A percentile compares a stretch with the other conserved stretches of the same genome.
Conservation (phyloP, 2,113 vertebrate species). For the Eurystomus gularis region DNA sequence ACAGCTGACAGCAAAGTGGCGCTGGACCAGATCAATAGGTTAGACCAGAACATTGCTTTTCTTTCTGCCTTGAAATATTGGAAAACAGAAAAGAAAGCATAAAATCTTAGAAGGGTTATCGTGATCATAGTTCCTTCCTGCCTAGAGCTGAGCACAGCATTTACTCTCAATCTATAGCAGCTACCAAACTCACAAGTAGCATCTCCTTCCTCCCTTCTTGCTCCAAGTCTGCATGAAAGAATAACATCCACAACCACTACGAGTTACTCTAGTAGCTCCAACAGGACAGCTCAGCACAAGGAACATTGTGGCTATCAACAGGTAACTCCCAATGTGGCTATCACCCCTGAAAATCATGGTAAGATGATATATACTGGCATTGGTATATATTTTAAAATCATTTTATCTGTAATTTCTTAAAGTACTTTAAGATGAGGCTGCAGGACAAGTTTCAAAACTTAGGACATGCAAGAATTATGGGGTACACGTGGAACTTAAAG, state of each 20-base stretch:
- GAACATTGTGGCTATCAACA: neutral
- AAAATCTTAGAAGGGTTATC: neutral
- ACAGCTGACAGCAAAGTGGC: neutral
- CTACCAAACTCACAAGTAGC: neutral
- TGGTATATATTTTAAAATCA: rapidly evolving
- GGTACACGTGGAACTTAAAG: neutral
- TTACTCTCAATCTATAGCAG: neutral
- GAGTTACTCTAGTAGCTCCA: neutral
- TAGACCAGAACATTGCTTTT: neutral
- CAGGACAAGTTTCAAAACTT: neutral
- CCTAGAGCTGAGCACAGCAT: neutral
- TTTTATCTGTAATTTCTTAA: neutral
- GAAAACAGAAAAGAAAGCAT: neutral
- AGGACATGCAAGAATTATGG: neutral
- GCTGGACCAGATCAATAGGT: neutral
- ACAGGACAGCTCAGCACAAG: neutral
- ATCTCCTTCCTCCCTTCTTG: neutral
- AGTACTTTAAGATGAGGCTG: neutral
- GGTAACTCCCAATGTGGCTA: neutral
- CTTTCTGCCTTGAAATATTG: neutral
- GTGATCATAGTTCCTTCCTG: neutral
- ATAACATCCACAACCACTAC: rapidly evolving
- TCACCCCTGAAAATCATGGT: neutral
- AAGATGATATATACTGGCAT: neutral
- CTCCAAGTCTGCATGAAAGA: neutral